Evolutionary conservation across 2,888 invertebrate species (phyloP), one percentile per base, ranked within the genome.

Genomic region (Drosophila neotestacea): DNA sequence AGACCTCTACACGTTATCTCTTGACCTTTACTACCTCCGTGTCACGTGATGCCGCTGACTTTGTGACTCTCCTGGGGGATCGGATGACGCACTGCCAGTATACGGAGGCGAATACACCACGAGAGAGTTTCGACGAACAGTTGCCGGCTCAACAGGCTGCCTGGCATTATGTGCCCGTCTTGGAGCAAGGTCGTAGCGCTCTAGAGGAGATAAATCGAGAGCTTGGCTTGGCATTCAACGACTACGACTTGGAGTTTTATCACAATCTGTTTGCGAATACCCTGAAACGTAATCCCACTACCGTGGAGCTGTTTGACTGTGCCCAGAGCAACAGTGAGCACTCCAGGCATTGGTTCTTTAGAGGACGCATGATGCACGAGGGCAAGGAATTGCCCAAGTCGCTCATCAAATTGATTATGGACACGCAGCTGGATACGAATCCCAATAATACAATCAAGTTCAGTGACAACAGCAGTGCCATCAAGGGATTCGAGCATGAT

Each of bases 241-340:
- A 96, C 60, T 97, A 97, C 95, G 99, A 99, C 92, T 93, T 98
- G 88, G 95, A 97, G 67, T 98, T 96, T 91, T 99, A 99, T 91
- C 96, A 96, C 70, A 94, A 97, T 88, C 93, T 99, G 66, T 99
- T 99, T 93, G 94, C 94, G 69, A 94, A 96, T 72, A 95, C 96
- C 80, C 92, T 98, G 27, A 95, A 96, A 85, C 94, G 98, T 60
- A 97, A 99, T 93, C 99, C 99, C 22, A 99, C 99, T 0, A 98
- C 97, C 90, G 98, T 99, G 0, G 99, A 99, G 92, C 96, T 98
- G 87, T 99, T 99, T 93, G 99, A 99, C 93, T 94, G 99, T 81
- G 99, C 99, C 4, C 99, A 99, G 93, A 98, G 98, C 34, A 99
- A 99, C 92, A 98, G 98, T 92, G 99, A 99, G 92, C 99, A 99